phyloP scores from a whole-genome alignment of 2,113 vertebrate species.

The Hypomesus transpacificus region DNA sequence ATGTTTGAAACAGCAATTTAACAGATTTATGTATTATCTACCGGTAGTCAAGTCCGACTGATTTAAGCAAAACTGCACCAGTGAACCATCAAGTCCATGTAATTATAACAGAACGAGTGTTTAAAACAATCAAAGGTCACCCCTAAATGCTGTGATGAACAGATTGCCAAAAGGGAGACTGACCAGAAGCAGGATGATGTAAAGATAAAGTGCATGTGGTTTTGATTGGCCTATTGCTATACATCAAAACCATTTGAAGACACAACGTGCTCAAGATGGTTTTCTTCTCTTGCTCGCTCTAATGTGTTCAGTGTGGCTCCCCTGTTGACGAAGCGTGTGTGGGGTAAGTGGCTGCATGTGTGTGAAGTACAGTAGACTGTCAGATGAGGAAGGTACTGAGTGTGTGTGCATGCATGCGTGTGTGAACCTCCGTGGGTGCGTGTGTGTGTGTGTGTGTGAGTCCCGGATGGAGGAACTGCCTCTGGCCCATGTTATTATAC shows the following conservation, averaged over 20 bases:
- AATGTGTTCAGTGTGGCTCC: slow-evolving; percentile 22
- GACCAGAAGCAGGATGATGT: slow-evolving; percentile 20
- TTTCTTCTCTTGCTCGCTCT: slow-evolving; percentile 3
- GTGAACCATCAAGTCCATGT: neutral
- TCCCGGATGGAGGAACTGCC: neutral
- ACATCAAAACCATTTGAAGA: slow-evolving; percentile 28
- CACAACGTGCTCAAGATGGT: slow-evolving; percentile 11
- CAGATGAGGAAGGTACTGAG: slow-evolving; percentile 4
- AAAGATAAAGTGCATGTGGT: slow-evolving; percentile 18
- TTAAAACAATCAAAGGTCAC: neutral
- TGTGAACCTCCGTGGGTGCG: neutral
- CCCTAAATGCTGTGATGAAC: slow-evolving; percentile 1
- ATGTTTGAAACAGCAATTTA: too few species aligned
- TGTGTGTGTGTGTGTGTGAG: slow-evolving; percentile 5
- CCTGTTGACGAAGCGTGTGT: slow-evolving; percentile 14
- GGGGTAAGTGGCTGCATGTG: slow-evolving; percentile 35
- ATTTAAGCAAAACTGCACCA: too few species aligned
- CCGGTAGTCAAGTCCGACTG: too few species aligned
- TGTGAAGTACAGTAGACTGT: neutral
- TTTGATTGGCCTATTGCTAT: slow-evolving; percentile 15
- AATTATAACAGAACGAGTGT: neutral
- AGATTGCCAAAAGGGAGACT: slow-evolving; percentile 18
- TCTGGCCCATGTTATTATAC: slow-evolving; percentile 1
- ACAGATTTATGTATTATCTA: too few species aligned
- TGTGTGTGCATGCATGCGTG: neutral